Conservation (phyloP, 1,140 invertebrate genomes). For the Phenacoccus solenopsis region DNA sequence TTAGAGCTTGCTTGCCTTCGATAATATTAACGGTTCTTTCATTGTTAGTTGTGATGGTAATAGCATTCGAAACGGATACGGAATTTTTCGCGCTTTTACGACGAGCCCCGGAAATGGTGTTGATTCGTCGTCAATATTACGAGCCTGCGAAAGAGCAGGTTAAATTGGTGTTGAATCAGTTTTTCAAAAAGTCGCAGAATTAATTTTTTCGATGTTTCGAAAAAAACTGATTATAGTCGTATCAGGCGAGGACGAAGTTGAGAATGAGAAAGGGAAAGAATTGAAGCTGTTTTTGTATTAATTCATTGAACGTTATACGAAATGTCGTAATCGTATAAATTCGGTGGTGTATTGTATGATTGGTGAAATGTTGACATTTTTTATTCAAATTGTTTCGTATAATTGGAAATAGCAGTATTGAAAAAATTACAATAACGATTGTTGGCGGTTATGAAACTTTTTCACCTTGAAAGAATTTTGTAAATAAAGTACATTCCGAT, state of each 20-base stretch:
- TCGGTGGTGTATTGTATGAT: not conserved
- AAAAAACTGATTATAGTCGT: no score
- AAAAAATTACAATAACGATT: no score
- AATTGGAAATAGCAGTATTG: no score
- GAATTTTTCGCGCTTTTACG: slow-evolving; percentile 51
- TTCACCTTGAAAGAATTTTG: no score
- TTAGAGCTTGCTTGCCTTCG: slow-evolving; percentile 56
- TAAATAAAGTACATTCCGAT: no score
- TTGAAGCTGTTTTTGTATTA: no score
- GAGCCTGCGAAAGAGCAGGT: slow-evolving; percentile 54
- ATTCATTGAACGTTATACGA: no score
- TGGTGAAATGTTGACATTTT: not conserved
- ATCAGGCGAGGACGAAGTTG: no score
- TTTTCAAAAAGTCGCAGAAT: not conserved
- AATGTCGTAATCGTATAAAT: not conserved
- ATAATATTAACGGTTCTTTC: slow-evolving; percentile 49
- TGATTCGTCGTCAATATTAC: slow-evolving; percentile 65
- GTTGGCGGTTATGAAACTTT: not conserved
- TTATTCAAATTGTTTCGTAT: no score
- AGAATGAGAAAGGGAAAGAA: no score
- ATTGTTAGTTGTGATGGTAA: slow-evolving; percentile 41
- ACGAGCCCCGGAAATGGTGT: slow-evolving; percentile 64
- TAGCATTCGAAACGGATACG: slow-evolving; percentile 48
- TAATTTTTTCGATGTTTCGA: not conserved
- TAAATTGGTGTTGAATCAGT: not conserved